Evolutionary conservation across 1,140 invertebrate genomes (phyloP).

Genomic region (Drosophila pruinosa): DNA sequence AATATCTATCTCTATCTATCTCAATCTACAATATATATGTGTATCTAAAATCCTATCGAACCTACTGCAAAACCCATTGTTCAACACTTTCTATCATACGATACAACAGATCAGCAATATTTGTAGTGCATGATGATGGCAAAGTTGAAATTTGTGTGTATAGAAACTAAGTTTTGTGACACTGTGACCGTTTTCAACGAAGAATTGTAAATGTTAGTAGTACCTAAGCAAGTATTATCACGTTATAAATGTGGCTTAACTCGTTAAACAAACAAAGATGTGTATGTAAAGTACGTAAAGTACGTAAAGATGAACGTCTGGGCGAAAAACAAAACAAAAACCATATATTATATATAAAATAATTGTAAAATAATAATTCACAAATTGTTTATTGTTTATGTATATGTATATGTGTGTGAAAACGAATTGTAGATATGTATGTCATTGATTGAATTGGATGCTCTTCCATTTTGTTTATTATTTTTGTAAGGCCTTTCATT

Average conservation of each 20-base stretch:
- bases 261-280: constrained; percentile 20
- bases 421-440: constrained; percentile 3
- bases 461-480: background rate
- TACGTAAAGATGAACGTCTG: background rate
- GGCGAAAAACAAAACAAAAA: background rate
- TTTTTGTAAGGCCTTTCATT: background rate
- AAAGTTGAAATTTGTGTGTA: constrained; percentile 12
- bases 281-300: constrained; percentile 4
- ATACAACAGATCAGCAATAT: constrained; percentile 25
- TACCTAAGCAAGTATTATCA: constrained; percentile 44
- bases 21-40: no score
- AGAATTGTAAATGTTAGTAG: constrained; percentile 44
- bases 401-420: background rate
- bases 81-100: background rate
- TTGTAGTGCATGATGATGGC: background rate
- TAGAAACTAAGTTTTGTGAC: constrained; percentile 23
- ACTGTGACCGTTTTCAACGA: constrained; percentile 24
- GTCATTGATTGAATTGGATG: background rate
- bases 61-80: background rate
- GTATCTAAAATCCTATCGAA: no score
- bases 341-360: constrained; percentile 5
- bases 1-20: background rate
- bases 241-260: constrained; percentile 43
- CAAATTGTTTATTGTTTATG: background rate
- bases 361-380: constrained; percentile 33